phyloP scores from a whole-genome alignment of 37 sponge, comb jelly and placozoan species.

The Crambe crambe region DNA sequence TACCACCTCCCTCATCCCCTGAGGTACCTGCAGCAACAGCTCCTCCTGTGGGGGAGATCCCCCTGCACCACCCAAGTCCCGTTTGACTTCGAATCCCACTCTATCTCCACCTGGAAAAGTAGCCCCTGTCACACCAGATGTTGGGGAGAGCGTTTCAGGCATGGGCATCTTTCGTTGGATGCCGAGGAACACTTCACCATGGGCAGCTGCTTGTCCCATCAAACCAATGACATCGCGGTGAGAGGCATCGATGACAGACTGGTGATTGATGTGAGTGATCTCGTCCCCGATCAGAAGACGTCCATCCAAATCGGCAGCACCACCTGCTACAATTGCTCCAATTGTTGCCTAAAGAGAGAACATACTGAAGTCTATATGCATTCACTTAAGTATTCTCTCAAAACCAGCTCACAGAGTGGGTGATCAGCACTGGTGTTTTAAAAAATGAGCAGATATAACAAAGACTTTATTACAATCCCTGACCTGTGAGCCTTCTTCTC shows the following conservation, averaged over 20 bases:
- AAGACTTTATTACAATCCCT: too few species aligned
- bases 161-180: slow-evolving; percentile 57
- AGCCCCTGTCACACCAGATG: not conserved
- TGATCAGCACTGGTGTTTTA: not conserved
- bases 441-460: too few species aligned
- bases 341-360: slow-evolving; percentile 58
- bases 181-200: slow-evolving; percentile 50
- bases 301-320: slow-evolving; percentile 91
- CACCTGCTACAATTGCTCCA: slow-evolving; percentile 81
- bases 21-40: slow-evolving; percentile 26
- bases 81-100: slow-evolving; percentile 38
- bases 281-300: slow-evolving; percentile 87
- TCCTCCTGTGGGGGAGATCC: not conserved
- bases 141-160: slow-evolving; percentile 27
- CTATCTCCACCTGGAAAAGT: slow-evolving; percentile 59
- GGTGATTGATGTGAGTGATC: slow-evolving; percentile 92
- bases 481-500: slow-evolving; percentile 83
- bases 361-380: not conserved
- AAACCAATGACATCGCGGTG: slow-evolving; percentile 91
- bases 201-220: slow-evolving; percentile 70
- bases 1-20: slow-evolving; percentile 53
- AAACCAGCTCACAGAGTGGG: not conserved
- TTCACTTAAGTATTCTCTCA: not conserved
- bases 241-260: slow-evolving; percentile 66
- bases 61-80: slow-evolving; percentile 5